phyloP scores from a whole-genome alignment of 2,113 vertebrate species.

The Hypanus sabinus region DNA sequence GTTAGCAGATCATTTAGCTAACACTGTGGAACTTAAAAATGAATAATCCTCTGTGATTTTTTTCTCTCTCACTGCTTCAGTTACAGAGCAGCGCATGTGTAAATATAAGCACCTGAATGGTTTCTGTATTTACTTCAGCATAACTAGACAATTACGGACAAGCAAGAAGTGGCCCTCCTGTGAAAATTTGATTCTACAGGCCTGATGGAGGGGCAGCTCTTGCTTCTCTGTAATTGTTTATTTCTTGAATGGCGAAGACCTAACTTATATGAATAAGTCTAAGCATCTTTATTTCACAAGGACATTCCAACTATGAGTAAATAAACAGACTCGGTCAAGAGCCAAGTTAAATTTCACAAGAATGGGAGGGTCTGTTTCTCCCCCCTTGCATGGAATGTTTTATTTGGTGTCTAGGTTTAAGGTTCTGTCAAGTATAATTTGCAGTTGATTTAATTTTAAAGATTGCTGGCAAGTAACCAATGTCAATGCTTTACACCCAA shows the following conservation, averaged over 20 bases:
- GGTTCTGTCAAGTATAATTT: conserved; percentile 10
- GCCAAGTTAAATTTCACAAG: conserved; percentile 17
- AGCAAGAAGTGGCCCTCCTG: too few species aligned
- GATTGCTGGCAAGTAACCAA: not conserved
- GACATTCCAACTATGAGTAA: conserved; percentile 22
- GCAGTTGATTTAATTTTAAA: conserved; percentile 31
- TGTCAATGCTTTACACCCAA: conserved; percentile 12
- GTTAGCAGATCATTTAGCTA: not conserved
- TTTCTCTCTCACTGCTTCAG: not conserved
- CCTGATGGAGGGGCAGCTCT: not conserved
- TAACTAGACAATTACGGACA: not conserved
- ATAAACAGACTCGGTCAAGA: not conserved
- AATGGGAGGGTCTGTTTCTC: conserved; percentile 26
- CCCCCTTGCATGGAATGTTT: conserved; percentile 7
- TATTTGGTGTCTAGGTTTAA: conserved; percentile 35
- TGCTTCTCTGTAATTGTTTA: not conserved
- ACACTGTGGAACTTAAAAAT: not conserved
- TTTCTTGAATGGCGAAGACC: conserved; percentile 3
- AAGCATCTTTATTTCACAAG: not conserved
- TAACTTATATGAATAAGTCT: not conserved
- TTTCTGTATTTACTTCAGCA: not conserved
- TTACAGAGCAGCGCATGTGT: not conserved
- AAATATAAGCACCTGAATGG: not conserved
- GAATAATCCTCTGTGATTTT: not conserved
- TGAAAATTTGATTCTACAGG: not conserved